These are phyloP conservation scores for Conopomorpha cramerella DNA, from an alignment of 1,140 invertebrate species.

Conservation along the genomic window DNA sequence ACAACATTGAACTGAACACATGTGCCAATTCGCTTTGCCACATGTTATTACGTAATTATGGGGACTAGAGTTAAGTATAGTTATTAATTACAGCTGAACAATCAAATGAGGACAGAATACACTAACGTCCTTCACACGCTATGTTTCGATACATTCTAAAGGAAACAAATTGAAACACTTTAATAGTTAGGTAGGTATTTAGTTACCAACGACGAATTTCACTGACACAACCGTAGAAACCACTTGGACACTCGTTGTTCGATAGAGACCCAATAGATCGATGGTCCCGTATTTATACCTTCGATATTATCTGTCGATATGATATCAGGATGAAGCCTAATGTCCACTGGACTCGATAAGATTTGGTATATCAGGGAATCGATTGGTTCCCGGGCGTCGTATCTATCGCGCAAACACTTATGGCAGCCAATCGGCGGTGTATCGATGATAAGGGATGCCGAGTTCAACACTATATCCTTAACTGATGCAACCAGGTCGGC, in stretches of 20 bases:
- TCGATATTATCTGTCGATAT: conserved; percentile 52
- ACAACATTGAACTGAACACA: conserved; percentile 18
- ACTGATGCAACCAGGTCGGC: too few relatives aligned
- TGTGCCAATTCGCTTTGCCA: conserved; percentile 28
- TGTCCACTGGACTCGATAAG: conserved; percentile 55
- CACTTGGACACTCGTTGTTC: conserved; percentile 38
- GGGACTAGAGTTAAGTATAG: too few relatives aligned
- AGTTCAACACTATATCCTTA: too few relatives aligned
- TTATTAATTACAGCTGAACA: too few relatives aligned
- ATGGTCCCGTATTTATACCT: conserved; percentile 58
- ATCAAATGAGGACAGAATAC: too few relatives aligned
- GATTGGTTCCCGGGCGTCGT: conserved; percentile 38
- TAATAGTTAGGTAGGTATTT: too few relatives aligned
- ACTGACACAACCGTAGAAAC: too few relatives aligned
- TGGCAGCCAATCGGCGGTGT: conserved; percentile 40
- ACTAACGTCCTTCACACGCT: too few relatives aligned
- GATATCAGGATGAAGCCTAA: conserved; percentile 45
- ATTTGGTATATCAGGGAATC: conserved; percentile 37
- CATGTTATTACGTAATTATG: conserved; percentile 39
- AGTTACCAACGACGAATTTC: too few relatives aligned
- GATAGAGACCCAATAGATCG: conserved; percentile 55
- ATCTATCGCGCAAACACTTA: conserved; percentile 50
- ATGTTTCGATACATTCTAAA: too few relatives aligned
- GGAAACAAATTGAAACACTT: conserved; percentile 3
- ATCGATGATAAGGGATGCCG: conserved; percentile 39